These are phyloP conservation scores for Syndactyla subalaris DNA, from an alignment of 2,797 vertebrate species.

Conservation along the genomic window DNA sequence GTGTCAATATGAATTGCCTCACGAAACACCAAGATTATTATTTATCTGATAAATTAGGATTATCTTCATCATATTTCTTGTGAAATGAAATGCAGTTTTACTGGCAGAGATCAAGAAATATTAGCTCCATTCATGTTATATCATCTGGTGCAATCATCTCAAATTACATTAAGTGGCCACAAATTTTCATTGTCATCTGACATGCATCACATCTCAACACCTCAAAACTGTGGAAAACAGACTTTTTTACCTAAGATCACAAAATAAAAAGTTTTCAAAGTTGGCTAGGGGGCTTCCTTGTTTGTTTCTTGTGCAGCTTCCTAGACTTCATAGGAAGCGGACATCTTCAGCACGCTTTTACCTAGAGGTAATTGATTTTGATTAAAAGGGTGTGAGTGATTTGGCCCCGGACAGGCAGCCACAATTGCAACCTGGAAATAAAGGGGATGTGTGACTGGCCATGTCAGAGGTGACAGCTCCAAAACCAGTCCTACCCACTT, in stretches of 20 bases:
- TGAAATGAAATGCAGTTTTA: neutral
- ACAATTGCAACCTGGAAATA: neutral
- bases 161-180: neutral
- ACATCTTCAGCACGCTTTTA: neutral
- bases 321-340: neutral
- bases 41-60: slow-evolving; percentile 13
- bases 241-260: neutral
- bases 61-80: neutral
- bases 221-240: neutral
- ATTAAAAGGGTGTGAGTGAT: neutral
- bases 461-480: neutral
- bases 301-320: neutral
- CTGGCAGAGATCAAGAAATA: neutral
- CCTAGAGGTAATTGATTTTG: neutral
- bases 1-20: neutral
- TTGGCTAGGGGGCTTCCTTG: neutral
- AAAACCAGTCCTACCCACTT: neutral
- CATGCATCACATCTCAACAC: neutral
- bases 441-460: neutral
- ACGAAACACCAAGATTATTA: neutral
- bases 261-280: neutral
- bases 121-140: neutral
- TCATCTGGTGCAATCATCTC: neutral
- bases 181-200: neutral
- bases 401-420: neutral